Base-by-base conservation (phyloP, 1,140 invertebrate species). In the Caenorhabditis tropicalis region DNA sequence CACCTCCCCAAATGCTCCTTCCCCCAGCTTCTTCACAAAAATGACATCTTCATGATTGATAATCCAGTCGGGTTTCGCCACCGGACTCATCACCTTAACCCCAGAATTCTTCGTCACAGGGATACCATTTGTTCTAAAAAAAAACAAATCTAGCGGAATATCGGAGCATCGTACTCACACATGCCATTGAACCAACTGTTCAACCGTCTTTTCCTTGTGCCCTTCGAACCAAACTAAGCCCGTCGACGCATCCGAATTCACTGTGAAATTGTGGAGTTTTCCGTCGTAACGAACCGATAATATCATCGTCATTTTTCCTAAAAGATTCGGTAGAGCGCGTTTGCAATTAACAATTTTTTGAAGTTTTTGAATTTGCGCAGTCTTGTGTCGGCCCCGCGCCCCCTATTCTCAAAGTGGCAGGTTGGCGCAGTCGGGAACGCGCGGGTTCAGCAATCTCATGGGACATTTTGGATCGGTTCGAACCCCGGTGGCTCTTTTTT, bases 51-150 rank as follows among this genome's bases (percentile, higher is more conserved):
- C 87, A 53, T 88, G 87, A 65, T 82, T 86, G 39, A 88, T 87
- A 12, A 89, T 79, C 87, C 87, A 88, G 31, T 48, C 43, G 19
- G 87, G 88, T 29, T 88, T 82, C 27, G 82, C 86, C 21, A 88
- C 24, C 2, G 81, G 49, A 31, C 21, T 5, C 21, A 10, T 21
- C 65, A 74, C n/a, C 56, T 33, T 86, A 70, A 33, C 87, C n/a
- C 56, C 60, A 1, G 33, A 87, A 7, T 21, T 46, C 60, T 74
- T 74, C 5, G 65, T 74, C 9, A 74, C n/a, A 9, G 65, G 65
- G 16, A 31, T 74, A 2, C 36, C 29, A 24, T 31, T 74, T 15
- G 65, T 74, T 9, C 65, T 74, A 10, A 56, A 74, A 27, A 74
- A 74, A 43, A 46, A 43, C 5, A 65, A n/a, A 19, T 46, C 19